Base-by-base conservation (phyloP, 2,888 invertebrate species). In the Ashinkailepas kermadecensis region DNA sequence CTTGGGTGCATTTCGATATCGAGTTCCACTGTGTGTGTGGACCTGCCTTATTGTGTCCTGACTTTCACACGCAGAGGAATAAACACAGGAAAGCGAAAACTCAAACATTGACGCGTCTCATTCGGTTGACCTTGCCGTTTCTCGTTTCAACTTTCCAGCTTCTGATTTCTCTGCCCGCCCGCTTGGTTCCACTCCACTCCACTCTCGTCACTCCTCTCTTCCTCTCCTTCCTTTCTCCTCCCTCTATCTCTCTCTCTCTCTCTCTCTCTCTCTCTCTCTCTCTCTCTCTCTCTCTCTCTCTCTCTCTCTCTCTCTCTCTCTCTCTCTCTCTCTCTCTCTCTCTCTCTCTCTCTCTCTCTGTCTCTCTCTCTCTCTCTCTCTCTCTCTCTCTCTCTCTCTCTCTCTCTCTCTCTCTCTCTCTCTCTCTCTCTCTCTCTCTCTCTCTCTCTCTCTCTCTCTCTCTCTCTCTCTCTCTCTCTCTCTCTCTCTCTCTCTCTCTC, bases 321-420 rank as follows among this genome's bases (percentile, higher is more conserved):
- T 65, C 65, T 67, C 12, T 54, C 54, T 56, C 65, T 67, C 65
- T 25, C 58, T 67, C 65, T 56, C 11, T 7, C 62, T 54, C 39
- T 39, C 39, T 39, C 54, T 39, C 54, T 39, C 12, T 74, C 54
- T 39, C 25, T 7, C 3, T 4, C 74, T 39, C 7, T 74, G 3
- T 59, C 56, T 57, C 80, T 8, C 62, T 80, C 62, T 8, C 80
- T 80, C n/a, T 80, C 80, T 7, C 13, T 80, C 80, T 59, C 80
- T 59, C n/a, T 80, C 58, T 57, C 65, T 23, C 62, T 57, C 58
- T 11, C n/a, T 8, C 39, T n/a, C 58, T 59, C 10, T 80, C 80
- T 62, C 13, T 57, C 21, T 56, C 64, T 65, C 81, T 65, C 57
- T 57, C 62, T 11, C 59, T 59, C 8, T 59, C 57, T n/a, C n/a